A percentile compares a stretch with the other conserved stretches of the same genome.
phyloP scores from a whole-genome alignment of 2,797 vertebrate genomes.

The Myoxocephalus aenaeus region DNA sequence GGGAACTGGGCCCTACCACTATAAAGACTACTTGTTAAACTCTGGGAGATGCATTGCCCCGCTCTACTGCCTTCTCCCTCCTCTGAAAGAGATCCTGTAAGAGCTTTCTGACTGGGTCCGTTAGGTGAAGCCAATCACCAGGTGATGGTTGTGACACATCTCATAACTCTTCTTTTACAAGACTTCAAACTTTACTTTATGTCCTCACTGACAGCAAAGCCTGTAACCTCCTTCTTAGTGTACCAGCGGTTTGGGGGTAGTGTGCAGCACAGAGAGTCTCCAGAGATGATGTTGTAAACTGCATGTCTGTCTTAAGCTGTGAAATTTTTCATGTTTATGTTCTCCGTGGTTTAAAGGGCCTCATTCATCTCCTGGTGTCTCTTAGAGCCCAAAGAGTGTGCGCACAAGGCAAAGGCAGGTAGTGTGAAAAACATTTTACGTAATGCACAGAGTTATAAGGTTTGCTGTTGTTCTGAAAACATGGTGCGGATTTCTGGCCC shows the following conservation, averaged over 20 bases:
- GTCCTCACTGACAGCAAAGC: conserved; percentile 20
- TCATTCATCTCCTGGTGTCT: conserved; percentile 64
- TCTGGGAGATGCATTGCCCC: background rate
- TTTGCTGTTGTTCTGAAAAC: conserved; percentile 72
- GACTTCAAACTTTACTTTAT: conserved; percentile 35
- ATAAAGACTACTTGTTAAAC: conserved; percentile 23
- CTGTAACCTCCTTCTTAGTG: conserved; percentile 19
- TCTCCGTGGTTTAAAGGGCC: conserved; percentile 58
- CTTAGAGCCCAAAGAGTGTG: conserved; percentile 50
- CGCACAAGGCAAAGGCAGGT: conserved; percentile 56
- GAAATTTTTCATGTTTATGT: conserved; percentile 63
- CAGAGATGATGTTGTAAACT: conserved; percentile 57
- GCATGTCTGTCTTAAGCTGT: conserved; percentile 55
- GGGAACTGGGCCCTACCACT: conserved; percentile 2
- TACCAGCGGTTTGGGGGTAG: conserved; percentile 21
- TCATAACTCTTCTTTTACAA: conserved; percentile 28
- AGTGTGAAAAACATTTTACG: conserved; percentile 41
- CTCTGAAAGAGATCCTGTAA: conserved; percentile 2
- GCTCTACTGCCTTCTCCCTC: conserved; percentile 6
- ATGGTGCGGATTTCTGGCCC: conserved; percentile 71
- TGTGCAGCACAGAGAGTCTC: conserved; percentile 45
- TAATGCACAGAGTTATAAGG: conserved; percentile 66
- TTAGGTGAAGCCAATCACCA: conserved; percentile 23
- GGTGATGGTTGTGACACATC: conserved; percentile 11
- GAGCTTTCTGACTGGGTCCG: background rate